Evolutionary conservation across 1,140 invertebrate genomes (phyloP).

Genomic region (Microplitis demolitor): DNA sequence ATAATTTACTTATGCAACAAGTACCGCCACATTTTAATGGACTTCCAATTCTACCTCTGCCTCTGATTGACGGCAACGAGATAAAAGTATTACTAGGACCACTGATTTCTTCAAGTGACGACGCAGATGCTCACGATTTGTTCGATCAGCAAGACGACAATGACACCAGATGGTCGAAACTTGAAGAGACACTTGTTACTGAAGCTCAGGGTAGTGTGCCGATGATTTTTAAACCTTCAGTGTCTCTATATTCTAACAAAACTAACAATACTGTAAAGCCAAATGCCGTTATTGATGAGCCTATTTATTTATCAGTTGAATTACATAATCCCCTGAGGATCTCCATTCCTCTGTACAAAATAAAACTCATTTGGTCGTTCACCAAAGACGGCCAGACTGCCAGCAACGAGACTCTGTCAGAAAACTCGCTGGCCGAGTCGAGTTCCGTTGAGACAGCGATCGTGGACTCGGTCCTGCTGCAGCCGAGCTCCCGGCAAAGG

Average conservation of each 20-base stretch:
- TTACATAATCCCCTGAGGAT: slow-evolving; percentile 84
- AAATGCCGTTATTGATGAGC: slow-evolving; percentile 77
- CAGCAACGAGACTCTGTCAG: slow-evolving; percentile 53
- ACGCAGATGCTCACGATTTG: slow-evolving; percentile 40
- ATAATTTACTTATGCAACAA: slow-evolving; percentile 65
- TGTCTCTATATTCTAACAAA: slow-evolving; percentile 69
- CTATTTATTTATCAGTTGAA: slow-evolving; percentile 77
- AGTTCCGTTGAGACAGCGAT: slow-evolving; percentile 55
- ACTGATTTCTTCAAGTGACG: slow-evolving; percentile 45
- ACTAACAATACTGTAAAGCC: slow-evolving; percentile 73
- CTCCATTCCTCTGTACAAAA: slow-evolving; percentile 71
- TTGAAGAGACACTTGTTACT: slow-evolving; percentile 79
- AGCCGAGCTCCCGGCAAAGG: slow-evolving; percentile 53
- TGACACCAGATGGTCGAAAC: slow-evolving; percentile 68
- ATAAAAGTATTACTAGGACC: slow-evolving; percentile 71
- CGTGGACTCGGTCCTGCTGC: slow-evolving; percentile 53
- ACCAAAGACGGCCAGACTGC: slow-evolving; percentile 54
- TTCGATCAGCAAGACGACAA: slow-evolving; percentile 50
- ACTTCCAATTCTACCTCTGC: slow-evolving; percentile 71
- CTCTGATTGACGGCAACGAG: slow-evolving; percentile 68
- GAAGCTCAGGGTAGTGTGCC: slow-evolving; percentile 72
- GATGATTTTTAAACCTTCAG: slow-evolving; percentile 78
- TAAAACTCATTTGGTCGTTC: slow-evolving; percentile 83
- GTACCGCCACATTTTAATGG: slow-evolving; percentile 57
- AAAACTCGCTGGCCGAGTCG: slow-evolving; percentile 36